Conservation (phyloP, 2,113 vertebrate species). For the Isurus oxyrinchus region DNA sequence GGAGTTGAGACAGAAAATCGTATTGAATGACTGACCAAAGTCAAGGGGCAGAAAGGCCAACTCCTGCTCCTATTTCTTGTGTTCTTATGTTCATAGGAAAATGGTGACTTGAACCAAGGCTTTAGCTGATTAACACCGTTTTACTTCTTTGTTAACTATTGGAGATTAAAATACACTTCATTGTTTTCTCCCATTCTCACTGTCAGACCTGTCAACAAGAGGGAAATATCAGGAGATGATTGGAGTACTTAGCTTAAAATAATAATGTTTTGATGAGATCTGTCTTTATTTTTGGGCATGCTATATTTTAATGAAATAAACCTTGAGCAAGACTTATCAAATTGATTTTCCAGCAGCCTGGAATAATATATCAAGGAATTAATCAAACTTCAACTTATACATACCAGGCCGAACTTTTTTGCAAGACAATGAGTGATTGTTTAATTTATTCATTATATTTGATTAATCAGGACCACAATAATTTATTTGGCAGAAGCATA, state of each 20-base stretch:
- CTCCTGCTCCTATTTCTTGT: not conserved
- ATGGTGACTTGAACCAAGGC: not conserved
- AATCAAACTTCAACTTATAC: not conserved
- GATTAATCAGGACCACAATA: not conserved
- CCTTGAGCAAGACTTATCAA: not conserved
- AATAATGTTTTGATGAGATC: not conserved
- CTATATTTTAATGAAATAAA: not conserved
- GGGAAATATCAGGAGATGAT: not conserved
- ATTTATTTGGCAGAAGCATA: not conserved
- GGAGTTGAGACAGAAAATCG: no score
- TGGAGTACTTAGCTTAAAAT: not conserved
- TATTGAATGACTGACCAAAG: no score
- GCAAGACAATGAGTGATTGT: not conserved
- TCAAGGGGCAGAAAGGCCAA: not conserved
- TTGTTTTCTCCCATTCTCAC: not conserved
- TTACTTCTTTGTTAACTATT: not conserved
- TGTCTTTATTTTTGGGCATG: not conserved
- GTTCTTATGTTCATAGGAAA: not conserved
- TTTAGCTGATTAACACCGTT: not conserved
- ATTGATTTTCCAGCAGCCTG: not conserved
- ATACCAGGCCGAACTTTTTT: no score
- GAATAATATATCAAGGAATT: no score
- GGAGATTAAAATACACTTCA: not conserved
- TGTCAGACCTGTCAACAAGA: not conserved
- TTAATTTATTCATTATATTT: conserved; percentile 19